Base-by-base conservation (phyloP, 2,888 invertebrate species). In the Desoria tigrina region DNA sequence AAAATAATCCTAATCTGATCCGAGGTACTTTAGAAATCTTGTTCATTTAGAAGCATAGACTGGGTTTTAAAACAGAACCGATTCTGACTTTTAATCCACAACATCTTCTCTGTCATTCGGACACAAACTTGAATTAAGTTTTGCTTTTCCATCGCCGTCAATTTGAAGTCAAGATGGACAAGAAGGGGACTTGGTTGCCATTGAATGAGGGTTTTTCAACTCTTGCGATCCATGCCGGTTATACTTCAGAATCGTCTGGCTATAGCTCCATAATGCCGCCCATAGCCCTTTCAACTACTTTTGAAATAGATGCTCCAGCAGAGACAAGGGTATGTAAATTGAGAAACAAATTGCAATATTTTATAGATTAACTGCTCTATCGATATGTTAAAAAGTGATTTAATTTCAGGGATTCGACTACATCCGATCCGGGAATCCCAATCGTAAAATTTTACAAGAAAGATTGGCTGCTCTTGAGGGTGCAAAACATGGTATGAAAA, bases 181-280 rank as follows among this genome's bases (percentile, higher is more conserved):
- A n/a, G n/a, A n/a, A n/a, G n/a, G n/a, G n/a, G n/a, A n/a, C n/a
- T 4, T 75, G 73, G 73, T 61, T 74, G 24, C 70, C 70, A 7
- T 61, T 75, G 24, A 77, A 78, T 39, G 67, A 73, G 74, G 88
- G 89, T 60, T 93, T 95, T 80, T 88, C 93, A 14, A 98, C 98
- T 2, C 85, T 86, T 75, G 94, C 97, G 32, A 91, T 97, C 77
- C 98, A 98, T 79, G 88, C 84, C 53, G 95, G 94, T 1, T 94
- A 96, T 80, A 89, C 92, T 71, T 91, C 97, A 2, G 88, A 89
- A 66, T 89, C 94, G 71, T 92, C 97, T 2, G 88, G 89, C 67
- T 89, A 94, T 81, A 95, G 94, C 93, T 87, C 82, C 28, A 90
- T 98, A 2, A 89, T 98, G 27, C 88, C 95, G 14, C 95, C 94